Conservation (phyloP, 2,888 invertebrate species). For the Dyspetes luteomarginatus region DNA sequence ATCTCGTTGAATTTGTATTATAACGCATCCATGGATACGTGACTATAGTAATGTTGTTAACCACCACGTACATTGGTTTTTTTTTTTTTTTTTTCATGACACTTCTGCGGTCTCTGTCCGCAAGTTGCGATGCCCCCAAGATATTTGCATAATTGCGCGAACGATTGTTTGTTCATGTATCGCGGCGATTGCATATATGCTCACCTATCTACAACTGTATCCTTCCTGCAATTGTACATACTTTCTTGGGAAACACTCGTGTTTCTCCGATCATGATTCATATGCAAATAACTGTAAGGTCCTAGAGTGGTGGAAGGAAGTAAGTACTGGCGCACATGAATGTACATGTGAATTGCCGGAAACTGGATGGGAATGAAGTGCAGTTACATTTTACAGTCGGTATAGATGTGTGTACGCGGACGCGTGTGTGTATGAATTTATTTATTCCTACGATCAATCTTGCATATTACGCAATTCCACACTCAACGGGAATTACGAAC, state of each 20-base stretch:
- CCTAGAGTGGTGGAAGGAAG: conserved; percentile 35
- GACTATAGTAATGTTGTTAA: conserved; percentile 9
- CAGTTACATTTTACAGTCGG: background rate
- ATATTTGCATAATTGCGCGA: conserved; percentile 81
- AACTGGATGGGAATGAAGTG: conserved; percentile 8
- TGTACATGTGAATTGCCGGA: conserved; percentile 23
- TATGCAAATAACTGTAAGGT: conserved; percentile 77
- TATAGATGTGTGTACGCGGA: background rate
- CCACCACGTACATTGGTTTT: conserved; percentile 21
- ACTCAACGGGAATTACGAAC: background rate
- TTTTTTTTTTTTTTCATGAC: conserved; percentile 69
- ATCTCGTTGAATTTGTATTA: conserved; percentile 29
- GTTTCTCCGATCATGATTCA: conserved; percentile 80
- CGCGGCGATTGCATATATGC: conserved; percentile 65
- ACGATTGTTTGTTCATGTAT: conserved; percentile 81
- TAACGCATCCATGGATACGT: conserved; percentile 21
- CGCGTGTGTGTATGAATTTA: background rate
- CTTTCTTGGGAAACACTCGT: conserved; percentile 72
- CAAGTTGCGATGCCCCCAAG: conserved; percentile 61
- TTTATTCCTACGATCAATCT: conserved; percentile 1
- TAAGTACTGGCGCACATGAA: conserved; percentile 16
- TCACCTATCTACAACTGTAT: conserved; percentile 9
- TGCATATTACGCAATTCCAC: background rate
- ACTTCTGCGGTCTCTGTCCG: conserved; percentile 71
- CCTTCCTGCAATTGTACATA: conserved; percentile 62